Evolutionary conservation across 1,140 invertebrate species (phyloP), one percentile per base, ranked within the genome.

Genomic region (Drosophila ogumai): DNA sequence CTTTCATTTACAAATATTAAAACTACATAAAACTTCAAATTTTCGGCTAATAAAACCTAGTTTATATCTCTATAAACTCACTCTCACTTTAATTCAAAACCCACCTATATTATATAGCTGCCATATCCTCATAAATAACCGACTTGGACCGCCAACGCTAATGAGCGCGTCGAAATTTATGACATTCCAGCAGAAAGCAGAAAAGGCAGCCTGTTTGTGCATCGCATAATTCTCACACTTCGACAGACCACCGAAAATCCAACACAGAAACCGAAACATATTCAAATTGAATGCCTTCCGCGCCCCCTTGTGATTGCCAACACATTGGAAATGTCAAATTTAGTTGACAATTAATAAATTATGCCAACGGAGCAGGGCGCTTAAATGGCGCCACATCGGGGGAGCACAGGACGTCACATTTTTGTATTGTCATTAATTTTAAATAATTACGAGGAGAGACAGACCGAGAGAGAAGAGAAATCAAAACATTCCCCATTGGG

Each of bases 271-370:
- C 38, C 47, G 19, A 55, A 81, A 76, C 71, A 90, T 79, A 85
- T 75, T 90, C 68, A 90, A 90, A 88, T 88, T 79, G 85, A 88
- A 85, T 77, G 69, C 68, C 72, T 40, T 61, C 19, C 36, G 10
- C 34, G 10, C n/a, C 32, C 46, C 38, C 44, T 25, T 17, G 55
- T 46, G 57, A 77, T 52, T 50, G 46, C 57, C 31, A 71, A 78
- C 86, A 85, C 85, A 90, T 85, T 85, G 85, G 69, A 90, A 90
- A 90, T 90, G 85, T 90, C 85, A 90, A 90, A 85, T 90, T 90
- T 90, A 90, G 85, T 84, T 90, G 85, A 90, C 85, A 90, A 90
- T 90, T 90, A 90, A 90, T 90, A 90, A 90, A 90, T 90, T 81
- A 90, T 90, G 71, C 64, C 49, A 59, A 79, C 71, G 67, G 86